Base-by-base conservation (phyloP, 2,113 vertebrate genomes). In the Scomber scombrus region DNA sequence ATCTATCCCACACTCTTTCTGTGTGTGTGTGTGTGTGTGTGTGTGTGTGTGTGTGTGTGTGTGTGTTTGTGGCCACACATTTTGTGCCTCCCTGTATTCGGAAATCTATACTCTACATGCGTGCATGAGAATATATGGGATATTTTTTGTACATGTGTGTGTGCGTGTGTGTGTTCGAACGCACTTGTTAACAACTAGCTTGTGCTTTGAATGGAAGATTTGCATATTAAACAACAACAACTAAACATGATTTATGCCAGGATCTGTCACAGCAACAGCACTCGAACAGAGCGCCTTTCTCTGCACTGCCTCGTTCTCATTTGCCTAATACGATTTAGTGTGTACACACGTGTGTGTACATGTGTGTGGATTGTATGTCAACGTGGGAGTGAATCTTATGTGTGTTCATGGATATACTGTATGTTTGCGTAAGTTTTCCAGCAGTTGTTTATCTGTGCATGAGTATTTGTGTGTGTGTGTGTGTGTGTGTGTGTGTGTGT, bases 311-410 rank as follows among this genome's bases (percentile, higher is more conserved):
- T 67, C 76, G 12, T 56, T 71, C 90, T 90, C 90, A 90, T 91
- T 91, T 89, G 84, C 87, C 82, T 92, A 91, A 93, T 91, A 81
- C 87, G 88, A 88, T 91, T 91, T 88, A 77, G 81, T 52, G 75
- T 78, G 71, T 47, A 40, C 34, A 40, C 34, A 40, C 34, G 81
- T 74, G 78, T 68, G 29, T 21, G 50, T 78, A 56, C 62, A 61
- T 31, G n/a, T 57, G 45, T 54, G 69, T 57, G 56, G 21, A 12
- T 75, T 72, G 76, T 71, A 50, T 83, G 75, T 66, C 14, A 6
- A 43, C 9, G 58, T 75, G 71, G 62, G 71, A 67, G 60, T 58
- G 29, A 18, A 65, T 77, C 75, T 49, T 31, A 23, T 51, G 61
- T 45, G 40, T 64, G 49, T 75, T 54, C 49, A 15, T 9, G 1